Conservation (phyloP, 2,888 invertebrate genomes). For the Morpho helenor region DNA sequence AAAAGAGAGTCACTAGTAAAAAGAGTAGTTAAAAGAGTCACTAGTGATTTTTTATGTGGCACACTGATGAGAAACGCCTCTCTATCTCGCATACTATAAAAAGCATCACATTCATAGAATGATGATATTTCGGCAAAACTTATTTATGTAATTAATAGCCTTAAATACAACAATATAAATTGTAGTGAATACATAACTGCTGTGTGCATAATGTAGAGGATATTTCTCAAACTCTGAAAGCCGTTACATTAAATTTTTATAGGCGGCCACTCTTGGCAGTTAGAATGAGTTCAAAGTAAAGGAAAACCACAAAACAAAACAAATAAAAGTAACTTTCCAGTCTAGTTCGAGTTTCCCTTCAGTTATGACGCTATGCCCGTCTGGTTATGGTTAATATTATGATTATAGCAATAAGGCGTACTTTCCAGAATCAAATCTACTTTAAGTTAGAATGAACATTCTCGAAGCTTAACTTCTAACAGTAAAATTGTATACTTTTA, state of each 20-base stretch:
- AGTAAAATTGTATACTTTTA: too few species aligned
- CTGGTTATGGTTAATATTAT: constrained; percentile 11
- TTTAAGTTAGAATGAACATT: neutral
- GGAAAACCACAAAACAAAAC: constrained; percentile 19
- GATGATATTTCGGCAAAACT: too few species aligned
- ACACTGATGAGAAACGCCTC: too few species aligned
- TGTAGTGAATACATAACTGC: neutral
- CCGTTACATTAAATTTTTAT: constrained; percentile 13
- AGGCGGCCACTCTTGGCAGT: constrained; percentile 8
- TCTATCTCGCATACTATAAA: too few species aligned
- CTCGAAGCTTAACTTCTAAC: too few species aligned
- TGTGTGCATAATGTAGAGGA: neutral
- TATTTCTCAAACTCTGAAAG: constrained; percentile 1
- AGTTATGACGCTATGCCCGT: constrained; percentile 16
- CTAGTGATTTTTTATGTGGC: too few species aligned
- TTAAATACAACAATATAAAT: too few species aligned
- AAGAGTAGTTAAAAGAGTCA: too few species aligned
- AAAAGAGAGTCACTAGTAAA: too few species aligned
- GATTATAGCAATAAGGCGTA: constrained; percentile 12
- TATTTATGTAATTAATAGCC: too few species aligned
- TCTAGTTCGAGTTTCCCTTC: constrained; percentile 15
- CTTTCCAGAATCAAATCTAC: neutral
- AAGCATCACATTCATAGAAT: too few species aligned
- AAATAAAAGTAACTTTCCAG: constrained; percentile 22
- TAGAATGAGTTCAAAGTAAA: constrained; percentile 12